Evolutionary conservation across 2,113 vertebrate genomes (phyloP).

Genomic region (Pao palembangensis): DNA sequence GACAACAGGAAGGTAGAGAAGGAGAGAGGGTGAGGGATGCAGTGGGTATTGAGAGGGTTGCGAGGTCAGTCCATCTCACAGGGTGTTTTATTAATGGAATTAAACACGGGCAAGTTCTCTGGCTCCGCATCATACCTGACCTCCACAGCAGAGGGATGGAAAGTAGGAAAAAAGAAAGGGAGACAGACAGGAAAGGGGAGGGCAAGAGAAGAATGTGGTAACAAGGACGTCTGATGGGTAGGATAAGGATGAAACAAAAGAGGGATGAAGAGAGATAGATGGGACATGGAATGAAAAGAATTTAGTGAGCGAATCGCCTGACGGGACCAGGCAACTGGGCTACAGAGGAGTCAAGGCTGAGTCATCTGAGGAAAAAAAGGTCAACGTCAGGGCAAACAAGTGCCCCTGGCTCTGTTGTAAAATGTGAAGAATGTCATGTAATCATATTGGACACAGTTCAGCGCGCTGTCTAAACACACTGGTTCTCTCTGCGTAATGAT

Average conservation of each 20-base stretch:
- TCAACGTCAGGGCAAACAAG: slow-evolving; percentile 50
- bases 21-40: slow-evolving; percentile 26
- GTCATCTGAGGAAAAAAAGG: slow-evolving; percentile 44
- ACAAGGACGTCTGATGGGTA: slow-evolving; percentile 64
- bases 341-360: slow-evolving; percentile 43
- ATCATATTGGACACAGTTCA: slow-evolving; percentile 65
- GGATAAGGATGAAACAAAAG: slow-evolving; percentile 62
- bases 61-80: slow-evolving; percentile 69
- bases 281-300: slow-evolving; percentile 45
- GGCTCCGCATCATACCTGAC: slow-evolving; percentile 63
- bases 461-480: too few species aligned
- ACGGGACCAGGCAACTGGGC: slow-evolving; percentile 30
- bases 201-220: slow-evolving; percentile 34
- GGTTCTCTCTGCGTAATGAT: too few species aligned
- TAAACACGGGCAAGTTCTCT: slow-evolving; percentile 68
- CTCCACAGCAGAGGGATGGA: slow-evolving; percentile 54
- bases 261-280: slow-evolving; percentile 51
- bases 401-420: slow-evolving; percentile 16
- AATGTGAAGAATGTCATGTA: slow-evolving; percentile 64
- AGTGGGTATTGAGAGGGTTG: slow-evolving; percentile 28
- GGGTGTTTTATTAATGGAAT: slow-evolving; percentile 76
- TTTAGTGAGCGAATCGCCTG: slow-evolving; percentile 46
- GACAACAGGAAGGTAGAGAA: slow-evolving; percentile 31
- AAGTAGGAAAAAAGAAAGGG: slow-evolving; percentile 12
- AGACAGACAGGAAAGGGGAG: slow-evolving; percentile 21